phyloP scores from a whole-genome alignment of 2,113 vertebrate genomes.

The Mustela nigripes region DNA sequence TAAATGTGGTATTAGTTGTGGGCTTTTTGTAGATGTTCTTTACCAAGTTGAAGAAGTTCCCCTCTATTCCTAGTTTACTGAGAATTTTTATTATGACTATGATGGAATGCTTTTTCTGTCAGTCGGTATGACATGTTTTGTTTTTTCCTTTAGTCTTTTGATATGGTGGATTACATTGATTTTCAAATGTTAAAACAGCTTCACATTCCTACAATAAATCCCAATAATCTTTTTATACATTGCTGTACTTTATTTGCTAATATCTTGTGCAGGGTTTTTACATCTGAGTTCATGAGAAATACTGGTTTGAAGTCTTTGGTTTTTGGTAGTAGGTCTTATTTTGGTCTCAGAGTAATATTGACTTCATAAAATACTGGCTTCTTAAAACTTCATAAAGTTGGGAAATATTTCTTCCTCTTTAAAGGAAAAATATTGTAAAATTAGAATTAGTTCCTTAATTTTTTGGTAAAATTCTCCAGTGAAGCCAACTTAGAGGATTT shows the following conservation, averaged over 20 bases:
- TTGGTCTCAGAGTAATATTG: neutral
- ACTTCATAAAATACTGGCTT: neutral
- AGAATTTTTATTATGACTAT: slow-evolving; percentile 26
- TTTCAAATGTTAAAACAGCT: neutral
- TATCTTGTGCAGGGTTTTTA: neutral
- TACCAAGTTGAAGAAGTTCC: neutral
- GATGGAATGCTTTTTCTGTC: neutral
- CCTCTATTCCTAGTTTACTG: neutral
- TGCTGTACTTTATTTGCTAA: neutral
- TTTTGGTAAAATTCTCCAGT: neutral
- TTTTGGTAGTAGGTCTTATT: neutral
- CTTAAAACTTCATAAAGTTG: neutral
- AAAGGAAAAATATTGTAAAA: slow-evolving; percentile 20
- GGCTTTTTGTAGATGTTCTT: neutral
- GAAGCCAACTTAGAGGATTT: neutral
- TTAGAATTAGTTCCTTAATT: slow-evolving; percentile 32
- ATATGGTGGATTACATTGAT: neutral
- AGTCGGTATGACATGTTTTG: neutral
- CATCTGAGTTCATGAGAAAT: neutral
- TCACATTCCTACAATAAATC: neutral
- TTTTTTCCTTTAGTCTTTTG: neutral
- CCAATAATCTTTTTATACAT: neutral
- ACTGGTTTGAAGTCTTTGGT: neutral
- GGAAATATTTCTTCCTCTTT: neutral
- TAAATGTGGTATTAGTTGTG: slow-evolving; percentile 2